Evolutionary conservation across 2,888 invertebrate species (phyloP).

Genomic region (Melipona beecheii): DNA sequence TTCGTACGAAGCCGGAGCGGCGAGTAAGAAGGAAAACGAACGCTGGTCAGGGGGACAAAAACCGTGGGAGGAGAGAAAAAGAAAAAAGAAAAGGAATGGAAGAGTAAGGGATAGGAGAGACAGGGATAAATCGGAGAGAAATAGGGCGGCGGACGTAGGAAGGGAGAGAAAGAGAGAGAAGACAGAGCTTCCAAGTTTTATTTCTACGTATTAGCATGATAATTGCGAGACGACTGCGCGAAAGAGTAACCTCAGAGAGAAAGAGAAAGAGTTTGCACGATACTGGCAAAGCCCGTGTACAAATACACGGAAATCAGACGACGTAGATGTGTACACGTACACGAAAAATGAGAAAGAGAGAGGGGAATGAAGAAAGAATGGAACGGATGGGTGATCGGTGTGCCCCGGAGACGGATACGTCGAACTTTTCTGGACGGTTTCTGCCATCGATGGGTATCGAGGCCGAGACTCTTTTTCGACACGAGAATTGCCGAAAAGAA

Average conservation of each 20-base stretch:
- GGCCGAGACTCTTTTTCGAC: slow-evolving; percentile 59
- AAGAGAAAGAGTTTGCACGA: slow-evolving; percentile 1
- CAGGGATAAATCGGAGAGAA: slow-evolving; percentile 26
- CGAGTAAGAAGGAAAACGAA: slow-evolving; percentile 32
- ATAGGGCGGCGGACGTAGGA: slow-evolving; percentile 29
- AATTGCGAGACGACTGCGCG: slow-evolving; percentile 72
- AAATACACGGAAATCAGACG: neutral
- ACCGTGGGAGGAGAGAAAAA: slow-evolving; percentile 4
- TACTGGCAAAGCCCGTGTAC: slow-evolving; percentile 14
- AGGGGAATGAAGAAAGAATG: neutral
- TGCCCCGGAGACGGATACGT: slow-evolving; percentile 57
- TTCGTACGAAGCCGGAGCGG: slow-evolving; percentile 28
- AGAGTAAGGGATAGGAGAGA: neutral
- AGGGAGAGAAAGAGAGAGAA: slow-evolving; percentile 36
- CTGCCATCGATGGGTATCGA: slow-evolving; percentile 49
- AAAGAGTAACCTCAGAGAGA: slow-evolving; percentile 43
- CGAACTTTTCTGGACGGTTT: slow-evolving; percentile 61
- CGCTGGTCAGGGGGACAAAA: slow-evolving; percentile 40
- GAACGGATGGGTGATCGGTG: slow-evolving; percentile 42
- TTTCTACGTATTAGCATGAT: slow-evolving; percentile 80
- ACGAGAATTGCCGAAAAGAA: slow-evolving; percentile 55
- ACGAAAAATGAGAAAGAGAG: slow-evolving; percentile 12
- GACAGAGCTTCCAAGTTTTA: slow-evolving; percentile 66
- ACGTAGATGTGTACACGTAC: neutral
- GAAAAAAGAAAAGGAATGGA: neutral